Percentiles rank a stretch among this genome's conserved stretches.
Evolutionary conservation across 30 jellyfish, hydroid and myxozoan genomes (phyloP).

Genomic region (Chironex yamaguchii): DNA sequence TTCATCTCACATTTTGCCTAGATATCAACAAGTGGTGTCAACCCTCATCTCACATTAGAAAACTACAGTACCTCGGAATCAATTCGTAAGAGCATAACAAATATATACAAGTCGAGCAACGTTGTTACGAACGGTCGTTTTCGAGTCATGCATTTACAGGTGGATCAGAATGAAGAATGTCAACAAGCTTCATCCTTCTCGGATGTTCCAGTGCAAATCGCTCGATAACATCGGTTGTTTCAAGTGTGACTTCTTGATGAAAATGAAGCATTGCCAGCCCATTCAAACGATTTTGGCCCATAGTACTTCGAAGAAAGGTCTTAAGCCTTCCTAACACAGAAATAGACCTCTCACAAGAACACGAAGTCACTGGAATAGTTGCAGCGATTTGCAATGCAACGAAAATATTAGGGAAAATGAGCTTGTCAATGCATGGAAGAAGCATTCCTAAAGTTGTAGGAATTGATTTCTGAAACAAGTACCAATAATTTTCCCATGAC

Average conservation of each 20-base stretch:
- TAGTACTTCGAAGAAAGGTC: constrained; percentile 50
- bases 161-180: constrained; percentile 26
- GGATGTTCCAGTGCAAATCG: constrained; percentile 40
- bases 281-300: constrained; percentile 30
- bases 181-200: constrained; percentile 24
- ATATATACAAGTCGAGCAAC: too few relatives aligned
- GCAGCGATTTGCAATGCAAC: constrained; percentile 56
- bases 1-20: too few relatives aligned
- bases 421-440: constrained; percentile 43
- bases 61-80: too few relatives aligned
- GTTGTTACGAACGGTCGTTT: background rate
- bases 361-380: constrained; percentile 65
- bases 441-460: constrained; percentile 30
- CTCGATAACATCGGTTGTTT: background rate
- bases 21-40: too few relatives aligned
- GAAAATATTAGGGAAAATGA: constrained; percentile 48
- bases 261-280: constrained; percentile 49
- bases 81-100: too few relatives aligned
- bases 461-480: background rate
- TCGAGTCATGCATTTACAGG: background rate
- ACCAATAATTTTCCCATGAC: constrained; percentile 46
- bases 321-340: constrained; percentile 45
- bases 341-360: constrained; percentile 68
- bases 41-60: too few relatives aligned
- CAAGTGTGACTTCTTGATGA: constrained; percentile 12